Evolutionary conservation across 2,797 vertebrate genomes (phyloP).

Genomic region (Anableps anableps): DNA sequence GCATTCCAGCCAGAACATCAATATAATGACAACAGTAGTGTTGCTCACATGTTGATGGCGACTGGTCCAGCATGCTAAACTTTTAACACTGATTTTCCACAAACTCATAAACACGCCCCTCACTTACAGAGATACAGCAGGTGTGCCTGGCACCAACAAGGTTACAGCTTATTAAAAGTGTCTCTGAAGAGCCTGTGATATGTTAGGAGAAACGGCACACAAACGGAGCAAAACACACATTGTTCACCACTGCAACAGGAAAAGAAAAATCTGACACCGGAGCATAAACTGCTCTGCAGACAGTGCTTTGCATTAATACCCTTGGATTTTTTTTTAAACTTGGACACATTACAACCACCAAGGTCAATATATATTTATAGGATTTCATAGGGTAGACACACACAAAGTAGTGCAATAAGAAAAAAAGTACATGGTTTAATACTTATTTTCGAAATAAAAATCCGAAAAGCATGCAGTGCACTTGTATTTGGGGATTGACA

Average conservation of each 20-base stretch:
- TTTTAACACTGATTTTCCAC: constrained; percentile 46
- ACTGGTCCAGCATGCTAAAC: constrained; percentile 62
- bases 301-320: not conserved
- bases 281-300: constrained; percentile 48
- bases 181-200: constrained; percentile 68
- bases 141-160: constrained; percentile 59
- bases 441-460: not conserved
- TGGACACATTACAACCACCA: not conserved
- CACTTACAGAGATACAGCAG: constrained; percentile 44
- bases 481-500: not conserved
- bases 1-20: constrained; percentile 55
- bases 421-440: not conserved
- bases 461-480: not conserved
- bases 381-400: not conserved
- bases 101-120: constrained; percentile 31
- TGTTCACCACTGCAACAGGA: constrained; percentile 66
- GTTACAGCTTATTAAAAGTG: constrained; percentile 60
- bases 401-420: not conserved
- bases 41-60: constrained; percentile 42
- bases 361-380: not conserved
- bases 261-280: constrained; percentile 54
- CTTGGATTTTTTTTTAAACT: not conserved
- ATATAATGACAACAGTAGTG: constrained; percentile 63
- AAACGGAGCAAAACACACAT: constrained; percentile 51
- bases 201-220: constrained; percentile 66